A percentile compares a stretch with the other conserved stretches of the same genome.
Conservation (phyloP, 1,140 invertebrate genomes). For the Dendroctonus ponderosae region DNA sequence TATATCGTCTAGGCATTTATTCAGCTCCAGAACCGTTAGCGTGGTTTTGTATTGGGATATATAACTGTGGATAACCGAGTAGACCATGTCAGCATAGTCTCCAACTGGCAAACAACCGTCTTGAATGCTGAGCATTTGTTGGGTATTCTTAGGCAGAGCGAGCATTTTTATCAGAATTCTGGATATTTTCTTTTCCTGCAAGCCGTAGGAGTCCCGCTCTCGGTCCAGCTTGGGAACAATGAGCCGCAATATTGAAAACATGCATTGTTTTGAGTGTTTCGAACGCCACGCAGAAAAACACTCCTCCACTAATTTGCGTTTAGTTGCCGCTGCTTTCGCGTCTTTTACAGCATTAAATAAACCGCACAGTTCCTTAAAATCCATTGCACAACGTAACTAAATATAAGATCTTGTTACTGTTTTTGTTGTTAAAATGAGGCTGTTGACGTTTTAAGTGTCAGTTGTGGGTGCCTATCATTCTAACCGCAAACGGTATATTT, state of each 20-base stretch:
- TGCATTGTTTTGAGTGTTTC: slow-evolving; percentile 36
- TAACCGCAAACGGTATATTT: too few species aligned
- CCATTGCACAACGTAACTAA: slow-evolving; percentile 14
- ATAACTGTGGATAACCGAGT: slow-evolving; percentile 65
- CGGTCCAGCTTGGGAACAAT: slow-evolving; percentile 69
- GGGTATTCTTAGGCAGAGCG: slow-evolving; percentile 54
- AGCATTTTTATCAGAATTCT: slow-evolving; percentile 68
- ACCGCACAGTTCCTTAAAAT: slow-evolving; percentile 40
- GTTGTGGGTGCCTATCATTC: too few species aligned
- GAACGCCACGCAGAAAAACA: slow-evolving; percentile 35
- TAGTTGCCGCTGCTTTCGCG: slow-evolving; percentile 25
- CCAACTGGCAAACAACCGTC: slow-evolving; percentile 42
- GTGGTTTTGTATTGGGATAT: slow-evolving; percentile 53
- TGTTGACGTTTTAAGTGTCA: too few species aligned
- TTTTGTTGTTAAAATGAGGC: slow-evolving; percentile 4
- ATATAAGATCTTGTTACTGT: slow-evolving; percentile 3
- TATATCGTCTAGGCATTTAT: slow-evolving; percentile 68
- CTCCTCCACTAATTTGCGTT: slow-evolving; percentile 32
- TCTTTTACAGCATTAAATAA: slow-evolving; percentile 36
- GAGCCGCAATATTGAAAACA: slow-evolving; percentile 71
- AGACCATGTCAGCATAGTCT: slow-evolving; percentile 76
- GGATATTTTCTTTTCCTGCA: slow-evolving; percentile 66
- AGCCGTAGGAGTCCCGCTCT: slow-evolving; percentile 62
- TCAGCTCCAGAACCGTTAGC: slow-evolving; percentile 65
- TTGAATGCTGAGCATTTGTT: too few species aligned